Evolutionary conservation across 35 echinoderm and acorn worm genomes (phyloP).

Genomic region (Anneissia japonica): DNA sequence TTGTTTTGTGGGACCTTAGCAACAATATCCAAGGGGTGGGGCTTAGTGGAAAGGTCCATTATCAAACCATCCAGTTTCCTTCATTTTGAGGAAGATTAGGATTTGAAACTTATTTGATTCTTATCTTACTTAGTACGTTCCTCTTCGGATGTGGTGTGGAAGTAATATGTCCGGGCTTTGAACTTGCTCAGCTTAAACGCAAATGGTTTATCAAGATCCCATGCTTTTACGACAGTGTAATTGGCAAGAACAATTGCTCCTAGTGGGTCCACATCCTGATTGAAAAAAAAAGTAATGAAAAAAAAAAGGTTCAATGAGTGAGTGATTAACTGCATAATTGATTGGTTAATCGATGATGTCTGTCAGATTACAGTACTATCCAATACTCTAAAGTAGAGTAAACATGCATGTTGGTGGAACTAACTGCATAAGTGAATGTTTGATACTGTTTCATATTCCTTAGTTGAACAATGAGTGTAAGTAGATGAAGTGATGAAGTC

Average conservation of each 20-base stretch:
- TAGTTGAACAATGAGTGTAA: too few relatives aligned
- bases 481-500: too few relatives aligned
- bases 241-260: constrained; percentile 85
- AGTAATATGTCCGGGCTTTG: constrained; percentile 69
- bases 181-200: constrained; percentile 85
- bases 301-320: neutral
- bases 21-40: too few relatives aligned
- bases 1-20: too few relatives aligned
- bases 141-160: constrained; percentile 52
- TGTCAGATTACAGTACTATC: too few relatives aligned
- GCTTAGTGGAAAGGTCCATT: too few relatives aligned
- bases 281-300: constrained; percentile 5
- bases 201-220: constrained; percentile 60
- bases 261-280: constrained; percentile 70
- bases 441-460: too few relatives aligned
- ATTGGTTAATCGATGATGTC: too few relatives aligned
- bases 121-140: constrained; percentile 56
- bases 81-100: neutral
- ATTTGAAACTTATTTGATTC: too few relatives aligned
- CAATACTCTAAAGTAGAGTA: too few relatives aligned
- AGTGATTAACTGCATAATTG: too few relatives aligned
- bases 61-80: neutral
- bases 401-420: neutral
- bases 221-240: constrained; percentile 74
- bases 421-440: too few relatives aligned